Evolutionary conservation across 2,888 invertebrate species (phyloP).

Genomic region (Cephus pulcher): DNA sequence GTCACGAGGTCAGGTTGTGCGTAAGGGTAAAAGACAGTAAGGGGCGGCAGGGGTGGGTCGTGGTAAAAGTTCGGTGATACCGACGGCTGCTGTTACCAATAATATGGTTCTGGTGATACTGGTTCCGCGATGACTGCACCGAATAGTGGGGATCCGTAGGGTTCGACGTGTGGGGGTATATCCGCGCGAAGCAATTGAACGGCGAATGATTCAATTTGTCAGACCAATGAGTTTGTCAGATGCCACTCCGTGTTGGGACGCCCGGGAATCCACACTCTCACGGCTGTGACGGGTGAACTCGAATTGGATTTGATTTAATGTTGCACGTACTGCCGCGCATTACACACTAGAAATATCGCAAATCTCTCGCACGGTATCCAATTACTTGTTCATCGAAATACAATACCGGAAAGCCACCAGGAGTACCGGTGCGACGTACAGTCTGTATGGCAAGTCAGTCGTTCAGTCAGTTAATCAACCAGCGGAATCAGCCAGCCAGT

Average conservation of each 20-base stretch:
- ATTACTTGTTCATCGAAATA: slow-evolving; percentile 52
- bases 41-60: slow-evolving; percentile 11
- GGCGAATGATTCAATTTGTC: slow-evolving; percentile 67
- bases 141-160: neutral
- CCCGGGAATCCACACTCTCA: slow-evolving; percentile 1
- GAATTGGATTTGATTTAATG: slow-evolving; percentile 66
- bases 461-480: neutral
- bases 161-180: slow-evolving; percentile 40
- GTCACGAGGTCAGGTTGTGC: slow-evolving; percentile 19
- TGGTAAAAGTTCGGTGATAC: neutral
- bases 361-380: slow-evolving; percentile 54
- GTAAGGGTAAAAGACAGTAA: slow-evolving; percentile 7
- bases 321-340: slow-evolving; percentile 61
- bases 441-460: neutral
- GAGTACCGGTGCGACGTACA: neutral
- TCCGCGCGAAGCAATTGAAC: slow-evolving; percentile 63
- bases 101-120: neutral
- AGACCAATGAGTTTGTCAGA: slow-evolving; percentile 67
- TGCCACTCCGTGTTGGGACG: slow-evolving; percentile 60
- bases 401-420: slow-evolving; percentile 34
- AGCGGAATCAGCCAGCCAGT: neutral
- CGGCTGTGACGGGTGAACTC: slow-evolving; percentile 44
- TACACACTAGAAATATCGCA: slow-evolving; percentile 63
- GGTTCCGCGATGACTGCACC: neutral
- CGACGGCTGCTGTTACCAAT: neutral